phyloP scores from a whole-genome alignment of 2,113 vertebrate genomes.

The Marmota monax region DNA sequence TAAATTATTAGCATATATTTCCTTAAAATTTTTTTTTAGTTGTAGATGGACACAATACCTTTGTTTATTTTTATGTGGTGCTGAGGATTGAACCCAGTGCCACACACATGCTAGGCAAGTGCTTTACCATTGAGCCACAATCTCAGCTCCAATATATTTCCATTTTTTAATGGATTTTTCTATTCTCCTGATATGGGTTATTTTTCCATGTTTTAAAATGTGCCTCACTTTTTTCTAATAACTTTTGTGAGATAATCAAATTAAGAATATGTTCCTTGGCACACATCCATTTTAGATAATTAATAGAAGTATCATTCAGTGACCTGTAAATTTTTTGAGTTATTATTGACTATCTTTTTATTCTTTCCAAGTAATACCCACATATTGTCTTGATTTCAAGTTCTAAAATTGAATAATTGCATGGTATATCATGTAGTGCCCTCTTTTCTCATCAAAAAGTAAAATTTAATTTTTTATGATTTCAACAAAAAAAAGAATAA shows the following conservation, averaged over 20 bases:
- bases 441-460: slow-evolving; percentile 44
- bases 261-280: neutral
- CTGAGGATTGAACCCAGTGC: no score
- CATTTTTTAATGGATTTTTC: slow-evolving; percentile 30
- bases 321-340: slow-evolving; percentile 9
- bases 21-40: no score
- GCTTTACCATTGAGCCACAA: no score
- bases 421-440: neutral
- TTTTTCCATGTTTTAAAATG: slow-evolving; percentile 49
- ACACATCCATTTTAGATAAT: neutral
- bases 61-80: no score
- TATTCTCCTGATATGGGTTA: neutral
- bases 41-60: no score
- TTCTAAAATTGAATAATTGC: slow-evolving; percentile 54
- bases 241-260: slow-evolving; percentile 45
- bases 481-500: slow-evolving; percentile 4
- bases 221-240: neutral
- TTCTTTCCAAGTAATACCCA: slow-evolving; percentile 19
- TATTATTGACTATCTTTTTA: neutral
- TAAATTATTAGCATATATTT: slow-evolving; percentile 12
- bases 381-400: slow-evolving; percentile 49
- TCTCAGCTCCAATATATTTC: neutral
- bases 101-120: no score
- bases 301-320: slow-evolving; percentile 4
- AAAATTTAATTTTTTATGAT: slow-evolving; percentile 52